phyloP scores from a whole-genome alignment of 1,140 invertebrate genomes.

The Drosophila hydei region DNA sequence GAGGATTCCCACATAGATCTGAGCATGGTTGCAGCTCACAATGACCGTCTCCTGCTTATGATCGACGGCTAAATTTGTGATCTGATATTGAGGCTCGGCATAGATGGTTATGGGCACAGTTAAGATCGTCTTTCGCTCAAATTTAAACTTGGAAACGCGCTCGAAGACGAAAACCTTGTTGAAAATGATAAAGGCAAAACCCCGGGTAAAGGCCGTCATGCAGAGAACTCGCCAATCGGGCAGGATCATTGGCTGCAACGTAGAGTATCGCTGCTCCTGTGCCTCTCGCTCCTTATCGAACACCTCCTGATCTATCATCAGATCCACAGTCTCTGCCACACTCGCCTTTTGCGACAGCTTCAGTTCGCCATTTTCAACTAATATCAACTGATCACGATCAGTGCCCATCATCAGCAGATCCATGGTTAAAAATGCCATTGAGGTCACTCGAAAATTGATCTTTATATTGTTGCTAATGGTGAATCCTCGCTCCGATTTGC shows the following conservation, averaged over 20 bases:
- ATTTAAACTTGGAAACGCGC: slow-evolving; percentile 85
- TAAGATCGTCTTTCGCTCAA: slow-evolving; percentile 85
- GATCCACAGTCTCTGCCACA: slow-evolving; percentile 84
- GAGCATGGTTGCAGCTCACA: slow-evolving; percentile 86
- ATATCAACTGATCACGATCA: slow-evolving; percentile 87
- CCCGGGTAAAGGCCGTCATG: slow-evolving; percentile 85
- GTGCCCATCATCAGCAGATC: slow-evolving; percentile 90
- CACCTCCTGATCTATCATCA: slow-evolving; percentile 80
- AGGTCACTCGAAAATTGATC: slow-evolving; percentile 87
- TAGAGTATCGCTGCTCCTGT: slow-evolving; percentile 51
- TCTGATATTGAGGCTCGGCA: slow-evolving; percentile 80
- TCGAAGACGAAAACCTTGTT: slow-evolving; percentile 87
- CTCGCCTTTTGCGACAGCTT: slow-evolving; percentile 86
- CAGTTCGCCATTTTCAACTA: slow-evolving; percentile 90
- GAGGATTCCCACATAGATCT: slow-evolving; percentile 86
- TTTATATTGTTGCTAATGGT: slow-evolving; percentile 89
- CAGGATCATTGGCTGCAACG: slow-evolving; percentile 54
- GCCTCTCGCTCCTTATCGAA: slow-evolving; percentile 69
- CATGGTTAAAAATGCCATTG: slow-evolving; percentile 87
- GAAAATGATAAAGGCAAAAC: slow-evolving; percentile 86
- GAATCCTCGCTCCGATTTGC: slow-evolving; percentile 89
- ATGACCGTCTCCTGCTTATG: slow-evolving; percentile 85
- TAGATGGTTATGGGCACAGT: slow-evolving; percentile 84
- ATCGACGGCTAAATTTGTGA: slow-evolving; percentile 85
- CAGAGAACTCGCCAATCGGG: slow-evolving; percentile 83